Conservation (phyloP, 2,797 vertebrate species). For the Falco biarmicus region DNA sequence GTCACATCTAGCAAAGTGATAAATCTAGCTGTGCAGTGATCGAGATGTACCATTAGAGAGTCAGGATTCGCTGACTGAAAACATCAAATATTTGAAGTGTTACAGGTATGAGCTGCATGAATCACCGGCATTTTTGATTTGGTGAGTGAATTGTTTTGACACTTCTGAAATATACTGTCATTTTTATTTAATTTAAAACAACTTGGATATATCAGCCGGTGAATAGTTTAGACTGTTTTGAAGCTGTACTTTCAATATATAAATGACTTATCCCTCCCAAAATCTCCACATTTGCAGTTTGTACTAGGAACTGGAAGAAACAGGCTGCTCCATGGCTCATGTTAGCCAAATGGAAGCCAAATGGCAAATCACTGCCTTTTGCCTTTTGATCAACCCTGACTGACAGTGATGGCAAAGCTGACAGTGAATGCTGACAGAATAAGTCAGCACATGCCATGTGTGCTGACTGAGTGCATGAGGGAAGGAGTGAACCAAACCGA, state of each 20-base stretch:
- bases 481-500: neutral
- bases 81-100: neutral
- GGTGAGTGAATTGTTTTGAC: neutral
- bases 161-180: neutral
- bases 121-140: neutral
- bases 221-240: neutral
- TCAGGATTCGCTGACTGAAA: neutral
- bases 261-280: neutral
- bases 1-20: neutral
- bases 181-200: neutral
- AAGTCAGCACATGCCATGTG: neutral
- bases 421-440: neutral
- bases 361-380: neutral
- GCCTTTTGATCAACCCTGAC: neutral
- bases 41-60: neutral
- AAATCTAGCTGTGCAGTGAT: neutral
- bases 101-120: neutral
- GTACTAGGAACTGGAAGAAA: neutral
- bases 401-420: neutral
- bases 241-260: neutral
- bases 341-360: neutral
- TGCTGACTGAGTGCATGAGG: neutral
- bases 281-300: neutral
- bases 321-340: neutral
- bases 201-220: neutral